phyloP scores from a whole-genome alignment of 2,797 vertebrate species.

The Alectoris magna region DNA sequence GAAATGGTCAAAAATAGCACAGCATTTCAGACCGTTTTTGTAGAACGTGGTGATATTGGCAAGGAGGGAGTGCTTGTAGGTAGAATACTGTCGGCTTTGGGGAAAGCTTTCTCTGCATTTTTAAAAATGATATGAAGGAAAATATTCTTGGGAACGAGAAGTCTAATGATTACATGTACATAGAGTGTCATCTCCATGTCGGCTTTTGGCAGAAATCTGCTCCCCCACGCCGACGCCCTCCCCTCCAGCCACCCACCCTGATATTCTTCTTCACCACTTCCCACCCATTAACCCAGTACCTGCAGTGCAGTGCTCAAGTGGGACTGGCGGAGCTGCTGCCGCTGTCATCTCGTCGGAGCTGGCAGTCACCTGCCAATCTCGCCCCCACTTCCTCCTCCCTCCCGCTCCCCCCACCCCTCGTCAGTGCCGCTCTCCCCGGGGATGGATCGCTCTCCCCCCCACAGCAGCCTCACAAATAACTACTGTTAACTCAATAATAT shows the following conservation, averaged over 20 bases:
- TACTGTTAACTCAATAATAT: conserved; percentile 79
- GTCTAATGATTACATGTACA: conserved; percentile 65
- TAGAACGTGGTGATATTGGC: conserved; percentile 28
- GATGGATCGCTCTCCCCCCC: conserved; percentile 71
- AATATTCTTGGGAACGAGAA: conserved; percentile 60
- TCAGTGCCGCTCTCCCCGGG: conserved; percentile 74
- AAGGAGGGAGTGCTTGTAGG: conserved; percentile 45
- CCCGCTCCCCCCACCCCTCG: conserved; percentile 57
- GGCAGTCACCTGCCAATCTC: conserved; percentile 80
- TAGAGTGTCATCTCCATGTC: conserved; percentile 45
- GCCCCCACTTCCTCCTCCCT: conserved; percentile 71
- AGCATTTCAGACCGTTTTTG: conserved; percentile 35
- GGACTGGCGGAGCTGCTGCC: conserved; percentile 55
- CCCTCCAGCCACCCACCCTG: conserved; percentile 46
- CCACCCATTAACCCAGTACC: conserved; percentile 61
- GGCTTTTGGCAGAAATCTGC: conserved; percentile 56
- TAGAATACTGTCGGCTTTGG: conserved; percentile 48
- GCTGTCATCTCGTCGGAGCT: conserved; percentile 52
- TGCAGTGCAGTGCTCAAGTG: conserved; percentile 58
- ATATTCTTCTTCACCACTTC: conserved; percentile 59
- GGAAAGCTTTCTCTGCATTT: conserved; percentile 60
- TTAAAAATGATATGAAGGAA: conserved; percentile 41
- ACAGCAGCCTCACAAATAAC: conserved; percentile 78
- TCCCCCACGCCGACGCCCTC: conserved; percentile 42
- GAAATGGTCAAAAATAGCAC: conserved; percentile 63